Percentiles rank a stretch among this genome's conserved stretches.
Conservation (phyloP, 2,113 vertebrate genomes). For the Neotoma lepida region DNA sequence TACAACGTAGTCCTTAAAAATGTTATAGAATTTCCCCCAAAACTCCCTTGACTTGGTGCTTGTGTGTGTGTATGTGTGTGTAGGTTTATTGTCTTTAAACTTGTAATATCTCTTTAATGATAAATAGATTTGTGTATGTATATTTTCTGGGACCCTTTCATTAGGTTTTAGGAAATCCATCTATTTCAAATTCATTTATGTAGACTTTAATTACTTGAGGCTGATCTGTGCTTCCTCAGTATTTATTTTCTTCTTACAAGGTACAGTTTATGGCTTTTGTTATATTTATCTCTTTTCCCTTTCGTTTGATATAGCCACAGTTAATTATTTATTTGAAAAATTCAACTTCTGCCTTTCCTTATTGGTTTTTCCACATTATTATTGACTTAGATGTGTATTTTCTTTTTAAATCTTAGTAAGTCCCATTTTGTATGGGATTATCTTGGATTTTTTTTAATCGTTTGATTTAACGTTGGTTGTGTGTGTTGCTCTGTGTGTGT, state of each 20-base stretch:
- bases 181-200: conserved; percentile 36
- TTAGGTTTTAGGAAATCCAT: neutral
- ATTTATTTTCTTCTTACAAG: conserved; percentile 17
- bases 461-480: neutral
- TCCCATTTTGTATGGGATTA: neutral
- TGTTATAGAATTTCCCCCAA: conserved; percentile 19
- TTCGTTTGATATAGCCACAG: neutral
- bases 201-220: conserved; percentile 7
- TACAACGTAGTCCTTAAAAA: neutral
- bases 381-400: neutral
- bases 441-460: neutral
- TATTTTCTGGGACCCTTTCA: neutral
- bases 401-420: neutral
- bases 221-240: conserved; percentile 1
- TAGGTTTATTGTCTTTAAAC: neutral
- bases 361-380: neutral
- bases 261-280: neutral
- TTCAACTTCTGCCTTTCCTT: neutral
- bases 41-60: neutral
- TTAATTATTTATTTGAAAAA: neutral
- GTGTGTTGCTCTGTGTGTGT: neutral
- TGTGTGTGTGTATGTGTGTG: neutral
- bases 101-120: neutral
- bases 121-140: neutral
- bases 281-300: neutral